Evolutionary conservation across 2,797 vertebrate species (phyloP).

Genomic region (Sebastes flavidus): DNA sequence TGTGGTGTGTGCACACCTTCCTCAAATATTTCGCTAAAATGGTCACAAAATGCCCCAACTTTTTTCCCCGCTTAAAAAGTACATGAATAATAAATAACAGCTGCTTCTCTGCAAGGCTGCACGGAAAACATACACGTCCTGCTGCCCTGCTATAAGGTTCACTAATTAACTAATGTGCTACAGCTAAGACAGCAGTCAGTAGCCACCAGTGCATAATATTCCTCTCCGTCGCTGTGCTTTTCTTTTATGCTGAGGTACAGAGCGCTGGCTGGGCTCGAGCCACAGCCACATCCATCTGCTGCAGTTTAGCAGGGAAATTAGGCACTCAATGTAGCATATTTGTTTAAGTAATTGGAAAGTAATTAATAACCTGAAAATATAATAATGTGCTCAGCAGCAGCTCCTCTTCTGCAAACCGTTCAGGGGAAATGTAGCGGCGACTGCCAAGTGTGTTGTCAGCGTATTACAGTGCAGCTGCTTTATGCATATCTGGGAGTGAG

Average conservation of each 20-base stretch:
- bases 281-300: constrained; percentile 79
- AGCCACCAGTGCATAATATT: constrained; percentile 39
- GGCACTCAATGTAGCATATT: constrained; percentile 84
- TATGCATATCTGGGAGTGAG: constrained; percentile 30
- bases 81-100: constrained; percentile 53
- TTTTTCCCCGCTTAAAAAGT: constrained; percentile 5
- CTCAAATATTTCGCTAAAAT: not conserved
- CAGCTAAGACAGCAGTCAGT: constrained; percentile 48
- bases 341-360: constrained; percentile 85
- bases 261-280: constrained; percentile 32
- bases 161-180: constrained; percentile 69
- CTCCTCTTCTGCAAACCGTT: constrained; percentile 55
- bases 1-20: not conserved
- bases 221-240: constrained; percentile 20
- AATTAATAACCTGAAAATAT: constrained; percentile 84
- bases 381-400: constrained; percentile 64
- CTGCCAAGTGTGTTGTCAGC: constrained; percentile 55
- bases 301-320: constrained; percentile 82
- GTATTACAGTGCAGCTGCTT: constrained; percentile 46
- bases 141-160: constrained; percentile 60
- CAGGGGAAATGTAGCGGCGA: constrained; percentile 20
- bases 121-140: constrained; percentile 28
- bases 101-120: constrained; percentile 44
- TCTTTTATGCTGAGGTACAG: constrained; percentile 34
- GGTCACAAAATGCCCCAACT: constrained; percentile 5